Percentiles rank a stretch among this genome's conserved stretches.
These are phyloP conservation scores for Selenia dentaria DNA, from an alignment of 2,888 invertebrate species.

Conservation along the genomic window DNA sequence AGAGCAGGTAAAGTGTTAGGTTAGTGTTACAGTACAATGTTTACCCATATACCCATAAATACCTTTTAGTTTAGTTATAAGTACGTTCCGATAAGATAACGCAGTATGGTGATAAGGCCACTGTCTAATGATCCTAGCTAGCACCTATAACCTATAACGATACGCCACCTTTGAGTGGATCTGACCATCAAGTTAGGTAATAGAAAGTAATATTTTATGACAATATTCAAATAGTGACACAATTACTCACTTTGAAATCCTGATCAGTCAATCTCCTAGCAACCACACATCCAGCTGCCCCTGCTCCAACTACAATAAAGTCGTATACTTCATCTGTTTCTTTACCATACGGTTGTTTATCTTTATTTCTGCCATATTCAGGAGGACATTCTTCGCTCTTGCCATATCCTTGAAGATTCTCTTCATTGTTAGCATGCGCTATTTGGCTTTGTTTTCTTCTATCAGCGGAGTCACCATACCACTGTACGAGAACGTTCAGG, in stretches of 20 bases:
- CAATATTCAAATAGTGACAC: too few relatives aligned
- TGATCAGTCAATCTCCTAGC: conserved; percentile 57
- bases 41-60: too few relatives aligned
- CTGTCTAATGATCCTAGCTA: too few relatives aligned
- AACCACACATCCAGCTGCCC: conserved; percentile 61
- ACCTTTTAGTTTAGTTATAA: too few relatives aligned
- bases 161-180: too few relatives aligned
- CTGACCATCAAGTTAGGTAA: too few relatives aligned
- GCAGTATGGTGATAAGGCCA: too few relatives aligned
- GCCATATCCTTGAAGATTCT: background rate
- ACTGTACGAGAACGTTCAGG: conserved; percentile 49
- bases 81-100: too few relatives aligned
- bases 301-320: conserved; percentile 67
- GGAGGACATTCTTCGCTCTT: conserved; percentile 1
- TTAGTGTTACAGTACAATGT: too few relatives aligned
- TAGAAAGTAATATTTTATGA: too few relatives aligned
- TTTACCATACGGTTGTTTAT: background rate
- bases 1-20: too few relatives aligned
- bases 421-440: conserved; percentile 1
- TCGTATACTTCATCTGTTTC: conserved; percentile 49
- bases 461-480: conserved; percentile 54
- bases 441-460: conserved; percentile 30
- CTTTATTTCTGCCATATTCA: background rate
- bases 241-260: conserved; percentile 52
- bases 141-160: too few relatives aligned